Evolutionary conservation across 2,888 invertebrate species (phyloP).

Genomic region (Callyntrura guangdongensis): DNA sequence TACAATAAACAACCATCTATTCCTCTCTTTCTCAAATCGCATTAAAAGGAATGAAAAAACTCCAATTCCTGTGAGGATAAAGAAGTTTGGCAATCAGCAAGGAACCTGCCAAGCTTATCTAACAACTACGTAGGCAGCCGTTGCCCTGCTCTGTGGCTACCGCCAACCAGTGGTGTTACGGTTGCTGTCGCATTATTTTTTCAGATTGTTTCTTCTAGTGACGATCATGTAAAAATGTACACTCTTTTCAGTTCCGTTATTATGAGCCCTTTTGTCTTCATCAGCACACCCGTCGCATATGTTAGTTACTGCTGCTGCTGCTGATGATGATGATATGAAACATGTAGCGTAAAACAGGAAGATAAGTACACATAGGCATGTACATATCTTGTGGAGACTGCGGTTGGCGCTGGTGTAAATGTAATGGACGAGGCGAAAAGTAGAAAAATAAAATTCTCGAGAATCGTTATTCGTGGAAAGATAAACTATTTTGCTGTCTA

Average conservation of each 20-base stretch:
- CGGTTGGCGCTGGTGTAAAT: neutral
- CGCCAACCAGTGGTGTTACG: neutral
- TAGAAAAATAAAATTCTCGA: conserved; percentile 21
- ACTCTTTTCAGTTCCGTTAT: neutral
- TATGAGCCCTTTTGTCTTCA: neutral
- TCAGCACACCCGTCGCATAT: neutral
- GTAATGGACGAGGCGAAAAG: conserved; percentile 25
- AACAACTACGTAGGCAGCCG: conserved; percentile 20
- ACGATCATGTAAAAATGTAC: conserved; percentile 38
- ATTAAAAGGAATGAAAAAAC: conserved; percentile 54
- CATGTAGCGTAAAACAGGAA: no score
- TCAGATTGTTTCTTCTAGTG: conserved; percentile 29
- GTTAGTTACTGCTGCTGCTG: neutral
- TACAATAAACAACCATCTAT: neutral
- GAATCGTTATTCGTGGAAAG: neutral
- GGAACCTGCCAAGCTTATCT: conserved; percentile 56
- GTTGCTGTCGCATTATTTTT: conserved; percentile 27
- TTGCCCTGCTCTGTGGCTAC: conserved; percentile 5
- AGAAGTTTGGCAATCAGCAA: conserved; percentile 68
- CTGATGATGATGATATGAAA: neutral
- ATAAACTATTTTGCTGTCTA: conserved; percentile 8
- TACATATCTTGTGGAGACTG: conserved; percentile 23
- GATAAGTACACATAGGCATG: neutral
- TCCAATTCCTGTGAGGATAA: conserved; percentile 44
- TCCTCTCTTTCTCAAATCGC: neutral